These are phyloP conservation scores for Anthoscopus minutus DNA, from an alignment of 2,113 vertebrate species.

Conservation along the genomic window DNA sequence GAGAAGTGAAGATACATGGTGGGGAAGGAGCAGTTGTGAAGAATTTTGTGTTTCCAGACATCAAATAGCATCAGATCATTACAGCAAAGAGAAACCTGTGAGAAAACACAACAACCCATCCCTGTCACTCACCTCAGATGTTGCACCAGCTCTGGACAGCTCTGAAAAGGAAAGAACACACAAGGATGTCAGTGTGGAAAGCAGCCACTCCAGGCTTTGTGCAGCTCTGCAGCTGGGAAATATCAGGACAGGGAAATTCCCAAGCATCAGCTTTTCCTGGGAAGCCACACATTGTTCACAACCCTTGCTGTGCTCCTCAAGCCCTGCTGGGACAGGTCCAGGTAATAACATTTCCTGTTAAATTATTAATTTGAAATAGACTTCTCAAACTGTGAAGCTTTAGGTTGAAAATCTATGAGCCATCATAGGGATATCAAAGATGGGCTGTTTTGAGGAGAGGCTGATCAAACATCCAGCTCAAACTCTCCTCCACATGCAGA, in stretches of 20 bases:
- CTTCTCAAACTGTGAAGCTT: not conserved
- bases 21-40: not conserved
- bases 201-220: not conserved
- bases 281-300: not conserved
- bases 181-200: not conserved
- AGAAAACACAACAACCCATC: not conserved
- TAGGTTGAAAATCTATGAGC: not conserved
- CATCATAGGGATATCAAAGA: not conserved
- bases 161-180: constrained; percentile 76
- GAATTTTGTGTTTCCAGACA: not conserved
- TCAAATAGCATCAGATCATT: not conserved
- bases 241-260: not conserved
- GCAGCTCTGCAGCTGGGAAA: not conserved
- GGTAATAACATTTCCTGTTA: not conserved
- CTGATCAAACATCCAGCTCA: not conserved
- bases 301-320: not conserved
- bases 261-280: not conserved
- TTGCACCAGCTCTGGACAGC: constrained; percentile 91
- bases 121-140: constrained; percentile 83
- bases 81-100: not conserved
- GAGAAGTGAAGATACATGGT: not conserved
- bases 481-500: not conserved
- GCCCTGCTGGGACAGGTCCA: not conserved
- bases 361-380: not conserved
- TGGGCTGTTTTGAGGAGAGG: not conserved